phyloP scores from a whole-genome alignment of 2,113 vertebrate genomes.

The Taurulus bubalis region DNA sequence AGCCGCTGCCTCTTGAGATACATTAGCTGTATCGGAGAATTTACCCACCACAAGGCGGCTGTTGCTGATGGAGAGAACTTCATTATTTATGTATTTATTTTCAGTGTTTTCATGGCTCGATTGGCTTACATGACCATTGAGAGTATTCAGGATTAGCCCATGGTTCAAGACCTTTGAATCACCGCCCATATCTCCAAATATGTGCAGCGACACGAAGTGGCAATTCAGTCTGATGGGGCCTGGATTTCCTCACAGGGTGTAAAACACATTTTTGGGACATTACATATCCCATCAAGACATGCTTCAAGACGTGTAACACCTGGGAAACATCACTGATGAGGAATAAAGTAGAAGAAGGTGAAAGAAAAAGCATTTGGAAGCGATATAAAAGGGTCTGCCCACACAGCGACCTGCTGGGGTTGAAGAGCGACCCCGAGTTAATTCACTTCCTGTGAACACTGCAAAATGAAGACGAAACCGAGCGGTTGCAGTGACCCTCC shows the following conservation, averaged over 20 bases:
- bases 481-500: conserved; percentile 1
- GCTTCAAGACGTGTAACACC: too few species aligned
- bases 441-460: neutral
- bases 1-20: conserved; percentile 2
- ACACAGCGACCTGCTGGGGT: neutral
- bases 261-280: neutral
- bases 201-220: neutral
- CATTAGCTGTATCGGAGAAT: neutral
- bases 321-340: neutral
- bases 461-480: neutral
- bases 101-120: neutral
- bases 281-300: neutral
- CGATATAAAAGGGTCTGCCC: neutral
- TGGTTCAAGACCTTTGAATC: neutral
- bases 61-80: neutral
- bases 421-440: neutral
- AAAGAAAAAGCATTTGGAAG: neutral
- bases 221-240: neutral
- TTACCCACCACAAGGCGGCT: conserved; percentile 15
- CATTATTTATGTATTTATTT: neutral
- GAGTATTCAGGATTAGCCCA: neutral
- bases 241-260: neutral
- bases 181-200: neutral
- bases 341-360: neutral
- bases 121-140: neutral